A percentile compares a stretch with the other conserved stretches of the same genome.
These are phyloP conservation scores for Hyalella azteca DNA, from an alignment of 2,888 invertebrate species.

Conservation along the genomic window DNA sequence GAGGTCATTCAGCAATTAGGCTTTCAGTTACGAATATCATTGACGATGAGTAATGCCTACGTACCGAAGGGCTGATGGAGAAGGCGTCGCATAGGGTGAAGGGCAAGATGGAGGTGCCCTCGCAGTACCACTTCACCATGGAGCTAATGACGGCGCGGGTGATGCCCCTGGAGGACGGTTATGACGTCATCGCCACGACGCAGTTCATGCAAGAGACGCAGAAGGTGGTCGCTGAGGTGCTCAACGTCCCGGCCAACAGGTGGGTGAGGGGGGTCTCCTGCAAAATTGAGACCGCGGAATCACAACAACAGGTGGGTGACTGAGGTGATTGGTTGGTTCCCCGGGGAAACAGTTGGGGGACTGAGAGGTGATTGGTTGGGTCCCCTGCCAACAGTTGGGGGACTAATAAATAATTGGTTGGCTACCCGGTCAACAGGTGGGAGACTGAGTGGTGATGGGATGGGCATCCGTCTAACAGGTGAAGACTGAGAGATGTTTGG, in stretches of 20 bases:
- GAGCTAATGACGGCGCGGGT: slow-evolving; percentile 75
- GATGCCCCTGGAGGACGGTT: slow-evolving; percentile 74
- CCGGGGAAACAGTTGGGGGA: too few relatives aligned
- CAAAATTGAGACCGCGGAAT: too few relatives aligned
- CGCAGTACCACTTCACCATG: slow-evolving; percentile 79
- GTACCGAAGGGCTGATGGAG: not conserved
- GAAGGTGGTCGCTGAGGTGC: slow-evolving; percentile 38
- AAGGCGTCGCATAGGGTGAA: not conserved
- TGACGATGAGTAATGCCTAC: too few relatives aligned
- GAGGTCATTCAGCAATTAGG: too few relatives aligned
- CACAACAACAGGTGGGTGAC: too few relatives aligned
- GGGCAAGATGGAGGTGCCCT: slow-evolving; percentile 67
- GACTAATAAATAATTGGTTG: not conserved
- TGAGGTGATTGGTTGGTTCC: too few relatives aligned
- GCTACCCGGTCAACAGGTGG: not conserved
- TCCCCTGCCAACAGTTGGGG: not conserved
- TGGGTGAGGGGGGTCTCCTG: too few relatives aligned
- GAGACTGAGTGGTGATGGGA: too few relatives aligned
- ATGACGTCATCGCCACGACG: slow-evolving; percentile 70
- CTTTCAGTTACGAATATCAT: too few relatives aligned
- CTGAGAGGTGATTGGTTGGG: too few relatives aligned
- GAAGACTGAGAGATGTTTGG: too few relatives aligned
- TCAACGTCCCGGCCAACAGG: slow-evolving; percentile 48
- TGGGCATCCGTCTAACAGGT: too few relatives aligned
- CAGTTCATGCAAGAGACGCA: slow-evolving; percentile 48